phyloP scores from a whole-genome alignment of 2,113 vertebrate genomes.

The Megaceryle torquata region DNA sequence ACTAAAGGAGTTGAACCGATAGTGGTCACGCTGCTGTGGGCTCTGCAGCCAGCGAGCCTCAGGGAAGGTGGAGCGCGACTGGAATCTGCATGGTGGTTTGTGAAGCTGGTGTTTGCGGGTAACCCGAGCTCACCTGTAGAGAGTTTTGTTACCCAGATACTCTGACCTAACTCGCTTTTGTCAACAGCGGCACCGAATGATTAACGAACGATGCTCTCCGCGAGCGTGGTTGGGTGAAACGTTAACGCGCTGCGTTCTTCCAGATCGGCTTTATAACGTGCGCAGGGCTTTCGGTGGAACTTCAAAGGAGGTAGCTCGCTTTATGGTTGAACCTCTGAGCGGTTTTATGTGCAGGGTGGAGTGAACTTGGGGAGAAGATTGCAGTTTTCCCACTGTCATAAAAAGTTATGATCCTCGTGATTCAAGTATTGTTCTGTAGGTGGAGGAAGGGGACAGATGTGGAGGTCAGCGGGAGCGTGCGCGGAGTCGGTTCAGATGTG shows the following conservation, averaged over 20 bases:
- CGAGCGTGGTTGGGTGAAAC: not conserved
- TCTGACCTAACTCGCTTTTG: not conserved
- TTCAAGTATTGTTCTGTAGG: not conserved
- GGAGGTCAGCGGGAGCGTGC: not conserved
- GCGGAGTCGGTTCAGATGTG: not conserved
- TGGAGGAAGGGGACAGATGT: constrained; percentile 25
- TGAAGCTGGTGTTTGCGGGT: not conserved
- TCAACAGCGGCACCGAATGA: not conserved
- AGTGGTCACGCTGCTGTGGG: not conserved
- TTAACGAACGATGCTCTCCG: not conserved
- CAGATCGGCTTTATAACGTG: not conserved
- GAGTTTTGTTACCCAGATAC: not conserved
- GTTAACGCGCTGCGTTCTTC: rapidly evolving
- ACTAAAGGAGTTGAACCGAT: not conserved
- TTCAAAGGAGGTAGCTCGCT: constrained; percentile 34
- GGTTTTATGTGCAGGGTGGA: constrained; percentile 58
- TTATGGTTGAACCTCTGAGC: constrained; percentile 44
- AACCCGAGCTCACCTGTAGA: not conserved
- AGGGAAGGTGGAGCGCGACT: not conserved
- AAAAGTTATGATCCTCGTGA: constrained; percentile 44
- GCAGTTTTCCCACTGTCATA: constrained; percentile 56
- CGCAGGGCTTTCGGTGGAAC: not conserved
- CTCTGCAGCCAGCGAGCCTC: not conserved
- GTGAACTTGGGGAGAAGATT: constrained; percentile 11
- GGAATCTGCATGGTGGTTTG: not conserved